Percentiles rank a stretch among this genome's conserved stretches.
phyloP scores from a whole-genome alignment of 2,797 vertebrate species.

The Scleropages formosus region DNA sequence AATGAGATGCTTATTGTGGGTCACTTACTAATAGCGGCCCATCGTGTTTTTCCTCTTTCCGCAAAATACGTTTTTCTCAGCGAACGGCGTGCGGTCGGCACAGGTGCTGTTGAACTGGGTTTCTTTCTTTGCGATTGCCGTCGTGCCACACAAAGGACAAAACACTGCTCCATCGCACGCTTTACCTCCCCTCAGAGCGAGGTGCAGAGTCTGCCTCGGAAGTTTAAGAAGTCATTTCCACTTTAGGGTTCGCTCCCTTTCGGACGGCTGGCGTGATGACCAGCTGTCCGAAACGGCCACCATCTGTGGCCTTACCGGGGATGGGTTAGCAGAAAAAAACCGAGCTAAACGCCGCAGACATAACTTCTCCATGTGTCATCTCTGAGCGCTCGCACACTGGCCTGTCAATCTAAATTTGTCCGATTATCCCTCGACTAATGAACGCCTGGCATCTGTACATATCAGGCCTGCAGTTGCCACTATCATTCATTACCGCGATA shows the following conservation, averaged over 20 bases:
- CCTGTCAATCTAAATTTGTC: slow-evolving; percentile 79
- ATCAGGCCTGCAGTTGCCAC: slow-evolving; percentile 78
- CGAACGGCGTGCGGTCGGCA: background rate
- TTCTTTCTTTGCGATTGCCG: slow-evolving; percentile 13
- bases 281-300: background rate
- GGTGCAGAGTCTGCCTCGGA: background rate
- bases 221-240: background rate
- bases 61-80: background rate
- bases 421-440: slow-evolving; percentile 66
- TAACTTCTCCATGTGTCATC: slow-evolving; percentile 29
- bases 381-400: slow-evolving; percentile 66
- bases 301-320: background rate
- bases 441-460: slow-evolving; percentile 65
- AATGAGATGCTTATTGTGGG: no score
- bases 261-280: background rate
- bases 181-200: background rate
- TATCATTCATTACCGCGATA: slow-evolving; percentile 75
- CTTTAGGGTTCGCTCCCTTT: background rate
- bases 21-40: no score
- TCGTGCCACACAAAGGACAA: slow-evolving; percentile 10
- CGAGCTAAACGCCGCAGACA: background rate
- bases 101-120: background rate
- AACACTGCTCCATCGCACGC: background rate
- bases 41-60: background rate
- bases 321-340: background rate